Base-by-base conservation (phyloP, 2,113 vertebrate genomes). In the Paedocypris sp. region DNA sequence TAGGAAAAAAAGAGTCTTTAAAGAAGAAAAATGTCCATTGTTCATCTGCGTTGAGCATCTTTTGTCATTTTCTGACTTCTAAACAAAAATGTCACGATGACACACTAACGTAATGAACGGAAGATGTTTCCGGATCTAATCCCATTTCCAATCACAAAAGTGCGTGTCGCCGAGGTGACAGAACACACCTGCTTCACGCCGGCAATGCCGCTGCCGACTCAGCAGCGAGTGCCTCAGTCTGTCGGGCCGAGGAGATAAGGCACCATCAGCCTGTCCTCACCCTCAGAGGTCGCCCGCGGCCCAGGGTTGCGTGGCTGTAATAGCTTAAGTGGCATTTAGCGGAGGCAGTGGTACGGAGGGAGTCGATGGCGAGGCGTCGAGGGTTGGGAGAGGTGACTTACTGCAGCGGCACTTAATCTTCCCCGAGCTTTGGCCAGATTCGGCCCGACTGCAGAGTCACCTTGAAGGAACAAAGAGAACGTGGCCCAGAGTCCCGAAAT, bases 281-380 rank as follows among this genome's bases (percentile, higher is more conserved):
- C 60, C 72, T 76, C 56, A 57, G 26, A 61, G 81, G 79, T 82
- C 77, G 79, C 42, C 74, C 71, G 73, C 72, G 26, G 58, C 72
- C 76, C 73, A 67, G 74, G 77, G 72, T 80, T 72, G 77, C 25
- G 78, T 77, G 81, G 73, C 77, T 81, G 77, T 83, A 85, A 84
- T 84, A 82, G 83, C 79, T 79, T 82, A 83, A 85, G 79, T 85
- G 81, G 79, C 78, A 83, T 83, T 87, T 84, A 82, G 80, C 78
- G 78, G 73, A 67, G 65, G 63, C 77, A 80, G 78, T 79, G 65
- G 71, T 74, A 74, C 75, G 79, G 77, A 73, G 68, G 64, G 75
- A 82, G 81, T 84, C 84, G 82, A 80, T 78, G 77, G 81, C 67
- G 71, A 60, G 78, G 73, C 73, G 75, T 77, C 74, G 77, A 78